Percentiles rank a stretch among this genome's conserved stretches.
Conservation (phyloP, 2,113 vertebrate species). For the Dipodomys ordii region DNA sequence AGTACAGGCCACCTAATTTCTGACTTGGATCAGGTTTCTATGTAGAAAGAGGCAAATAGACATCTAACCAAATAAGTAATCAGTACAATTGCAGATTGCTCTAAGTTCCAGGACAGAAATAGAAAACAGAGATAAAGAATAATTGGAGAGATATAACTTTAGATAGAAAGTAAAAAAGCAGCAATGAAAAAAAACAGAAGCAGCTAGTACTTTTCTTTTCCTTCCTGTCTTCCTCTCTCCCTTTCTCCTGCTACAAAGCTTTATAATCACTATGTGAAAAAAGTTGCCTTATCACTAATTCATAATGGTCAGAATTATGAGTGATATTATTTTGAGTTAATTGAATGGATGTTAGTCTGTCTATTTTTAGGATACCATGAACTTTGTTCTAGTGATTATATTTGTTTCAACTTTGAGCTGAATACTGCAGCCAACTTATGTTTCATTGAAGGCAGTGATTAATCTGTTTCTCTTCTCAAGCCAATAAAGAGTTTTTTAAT, state of each 20-base stretch:
- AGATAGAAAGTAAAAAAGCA: neutral
- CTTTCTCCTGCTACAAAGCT: neutral
- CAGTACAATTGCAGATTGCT: neutral
- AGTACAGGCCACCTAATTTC: neutral
- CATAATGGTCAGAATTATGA: neutral
- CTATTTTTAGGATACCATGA: neutral
- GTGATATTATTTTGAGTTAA: neutral
- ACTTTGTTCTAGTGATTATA: neutral
- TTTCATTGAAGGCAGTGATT: neutral
- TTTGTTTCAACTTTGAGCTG: neutral
- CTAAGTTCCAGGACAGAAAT: neutral
- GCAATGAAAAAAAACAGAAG: neutral
- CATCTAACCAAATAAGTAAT: neutral
- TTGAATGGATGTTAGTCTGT: neutral
- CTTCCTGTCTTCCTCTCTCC: neutral
- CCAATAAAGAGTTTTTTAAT: neutral
- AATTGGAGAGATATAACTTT: neutral
- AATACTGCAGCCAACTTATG: neutral
- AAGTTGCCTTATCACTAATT: neutral
- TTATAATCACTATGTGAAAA: neutral
- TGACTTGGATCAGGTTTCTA: neutral
- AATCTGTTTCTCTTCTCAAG: neutral
- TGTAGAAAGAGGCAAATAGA: neutral
- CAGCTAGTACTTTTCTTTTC: accelerated
- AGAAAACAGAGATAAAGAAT: neutral